Evolutionary conservation across 2,888 invertebrate species (phyloP), one percentile per base, ranked within the genome.

Genomic region (Lycia hirtaria): DNA sequence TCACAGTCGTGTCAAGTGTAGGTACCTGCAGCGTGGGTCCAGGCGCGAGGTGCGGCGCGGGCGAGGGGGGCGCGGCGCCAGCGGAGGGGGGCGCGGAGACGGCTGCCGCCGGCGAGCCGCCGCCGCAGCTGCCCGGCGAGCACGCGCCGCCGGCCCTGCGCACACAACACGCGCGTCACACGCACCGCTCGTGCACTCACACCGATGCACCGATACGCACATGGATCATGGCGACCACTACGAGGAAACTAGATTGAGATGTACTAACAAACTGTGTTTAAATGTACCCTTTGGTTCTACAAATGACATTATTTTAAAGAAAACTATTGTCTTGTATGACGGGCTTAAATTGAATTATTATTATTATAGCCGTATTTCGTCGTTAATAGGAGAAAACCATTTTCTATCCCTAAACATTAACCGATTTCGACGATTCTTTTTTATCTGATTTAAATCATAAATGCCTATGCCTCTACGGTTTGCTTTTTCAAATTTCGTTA

Each of bases 101-200:
- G 47, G 81, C 82, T 41, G 87, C 76, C 59, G 90, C 84, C 33
- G 92, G 92, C 54, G 93, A 93, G 33, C 85, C 92, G 64, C 76
- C 87, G 71, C 88, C 90, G 81, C 89, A 88, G 79, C 87, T 87
- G 76, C 83, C 91, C 54, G 92, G 92, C 64, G 92, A 91, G 68
- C 87, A 81, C 51, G 62, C 78, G 65, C 78, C 81, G 63, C 76
- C 69, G 53, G 57, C 66, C 26, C 59, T 37, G 37, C 51, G 20
- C 63, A 44, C 7, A 33, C 47, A 15, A 20, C 33, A 33, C 24
- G 0, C 17, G 10, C 17, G 4, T 10, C 10, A 17, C 0, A 17
- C 6, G 0, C 9, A 4, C 3, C 12, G n/a, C 5, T 1, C 15
- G 5, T 15, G 15, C 15, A 14, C 4, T 2, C 7, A 37, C 19